phyloP scores from a whole-genome alignment of 2,113 vertebrate genomes.

The Mixornis gularis region DNA sequence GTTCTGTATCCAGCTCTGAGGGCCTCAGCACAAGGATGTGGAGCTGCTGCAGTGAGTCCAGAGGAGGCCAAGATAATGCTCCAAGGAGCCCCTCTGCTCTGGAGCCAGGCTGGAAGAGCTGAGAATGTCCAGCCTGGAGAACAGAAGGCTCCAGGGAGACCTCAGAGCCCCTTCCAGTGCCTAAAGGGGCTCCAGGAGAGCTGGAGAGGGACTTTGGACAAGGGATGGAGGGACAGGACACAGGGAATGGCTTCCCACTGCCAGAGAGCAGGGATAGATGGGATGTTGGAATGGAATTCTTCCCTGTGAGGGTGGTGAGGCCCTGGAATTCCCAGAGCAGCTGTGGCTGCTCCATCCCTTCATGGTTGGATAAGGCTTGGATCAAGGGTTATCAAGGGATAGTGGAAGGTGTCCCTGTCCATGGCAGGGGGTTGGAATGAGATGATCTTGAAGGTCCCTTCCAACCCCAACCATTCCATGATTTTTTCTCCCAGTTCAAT shows the following conservation, averaged over 20 bases:
- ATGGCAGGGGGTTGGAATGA: fast-evolving
- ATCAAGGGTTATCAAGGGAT: fast-evolving
- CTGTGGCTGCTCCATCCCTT: neutral
- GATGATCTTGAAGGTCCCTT: fast-evolving
- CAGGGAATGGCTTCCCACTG: neutral
- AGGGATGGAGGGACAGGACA: neutral
- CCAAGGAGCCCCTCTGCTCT: neutral
- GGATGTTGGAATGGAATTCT: neutral
- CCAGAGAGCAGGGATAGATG: fast-evolving
- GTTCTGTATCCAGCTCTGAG: neutral
- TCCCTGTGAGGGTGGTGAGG: fast-evolving
- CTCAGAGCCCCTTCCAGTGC: neutral
- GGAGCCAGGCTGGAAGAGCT: neutral
- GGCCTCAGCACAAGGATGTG: fast-evolving
- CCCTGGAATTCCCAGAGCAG: neutral
- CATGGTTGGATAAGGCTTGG: neutral
- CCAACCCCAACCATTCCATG: neutral
- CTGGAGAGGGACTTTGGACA: neutral
- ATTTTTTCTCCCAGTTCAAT: no score
- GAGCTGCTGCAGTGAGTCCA: fast-evolving
- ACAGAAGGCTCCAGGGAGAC: fast-evolving
- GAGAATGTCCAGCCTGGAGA: neutral
- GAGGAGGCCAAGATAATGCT: fast-evolving
- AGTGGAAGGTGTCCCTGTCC: neutral
- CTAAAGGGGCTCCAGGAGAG: neutral